Conservation (phyloP, 2,888 invertebrate species). For the Spodoptera picta region DNA sequence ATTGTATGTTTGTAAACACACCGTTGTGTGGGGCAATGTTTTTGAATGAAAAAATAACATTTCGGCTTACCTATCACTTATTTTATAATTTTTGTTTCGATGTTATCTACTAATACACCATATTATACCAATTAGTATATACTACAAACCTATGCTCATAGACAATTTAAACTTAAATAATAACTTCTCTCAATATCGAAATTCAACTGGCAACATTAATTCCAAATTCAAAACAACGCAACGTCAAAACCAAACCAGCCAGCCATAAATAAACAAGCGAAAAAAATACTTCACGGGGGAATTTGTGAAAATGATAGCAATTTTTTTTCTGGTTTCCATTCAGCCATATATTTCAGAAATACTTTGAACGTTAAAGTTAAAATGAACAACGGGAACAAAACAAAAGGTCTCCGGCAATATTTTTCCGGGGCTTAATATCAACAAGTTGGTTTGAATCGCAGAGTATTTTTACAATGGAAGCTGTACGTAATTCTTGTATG, state of each 20-base stretch:
- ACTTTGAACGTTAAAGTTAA: slow-evolving; percentile 38
- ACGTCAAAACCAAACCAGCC: slow-evolving; percentile 15
- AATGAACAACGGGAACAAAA: slow-evolving; percentile 49
- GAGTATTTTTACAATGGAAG: slow-evolving; percentile 36
- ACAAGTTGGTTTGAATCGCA: slow-evolving; percentile 50
- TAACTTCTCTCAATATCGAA: too few relatives aligned
- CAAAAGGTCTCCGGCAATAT: slow-evolving; percentile 49
- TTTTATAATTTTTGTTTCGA: too few relatives aligned
- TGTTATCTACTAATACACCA: too few relatives aligned
- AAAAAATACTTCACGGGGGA: slow-evolving; percentile 11
- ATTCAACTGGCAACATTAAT: too few relatives aligned
- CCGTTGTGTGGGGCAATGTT: too few relatives aligned
- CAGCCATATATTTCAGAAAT: slow-evolving; percentile 42
- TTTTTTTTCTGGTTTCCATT: slow-evolving; percentile 31
- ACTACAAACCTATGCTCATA: too few relatives aligned
- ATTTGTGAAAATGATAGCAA: slow-evolving; percentile 29
- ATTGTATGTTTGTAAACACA: too few relatives aligned
- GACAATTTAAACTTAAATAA: too few relatives aligned
- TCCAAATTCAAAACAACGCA: not conserved
- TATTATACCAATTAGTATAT: too few relatives aligned
- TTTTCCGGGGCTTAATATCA: slow-evolving; percentile 53
- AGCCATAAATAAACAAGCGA: slow-evolving; percentile 5
- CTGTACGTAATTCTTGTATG: slow-evolving; percentile 5
- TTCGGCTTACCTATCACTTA: too few relatives aligned
- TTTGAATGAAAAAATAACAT: too few relatives aligned